Percentiles rank a stretch among this genome's conserved stretches.
Conservation (phyloP, 2,797 vertebrate species). For the Miichthys miiuy region DNA sequence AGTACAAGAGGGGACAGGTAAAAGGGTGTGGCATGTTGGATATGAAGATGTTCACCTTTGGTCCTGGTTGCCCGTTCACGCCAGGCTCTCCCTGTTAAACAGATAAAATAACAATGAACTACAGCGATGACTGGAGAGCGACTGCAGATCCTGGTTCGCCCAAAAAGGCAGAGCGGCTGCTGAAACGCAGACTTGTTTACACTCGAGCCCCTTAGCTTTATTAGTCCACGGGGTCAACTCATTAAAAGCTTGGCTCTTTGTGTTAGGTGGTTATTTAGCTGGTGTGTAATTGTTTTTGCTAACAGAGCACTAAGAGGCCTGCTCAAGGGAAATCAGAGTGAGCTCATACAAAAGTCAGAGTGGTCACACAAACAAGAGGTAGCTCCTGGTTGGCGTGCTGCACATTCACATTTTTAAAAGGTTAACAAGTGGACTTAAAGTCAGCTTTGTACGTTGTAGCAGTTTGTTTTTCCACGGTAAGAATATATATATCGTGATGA, state of each 20-base stretch:
- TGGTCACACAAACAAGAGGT: background rate
- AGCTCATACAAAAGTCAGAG: conserved; percentile 4
- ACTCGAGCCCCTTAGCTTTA: conserved; percentile 39
- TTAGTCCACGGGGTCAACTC: conserved; percentile 53
- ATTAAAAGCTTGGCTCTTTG: conserved; percentile 50
- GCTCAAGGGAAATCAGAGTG: conserved; percentile 51
- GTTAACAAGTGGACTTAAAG: background rate
- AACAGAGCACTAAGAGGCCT: conserved; percentile 38
- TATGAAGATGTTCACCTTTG: conserved; percentile 84
- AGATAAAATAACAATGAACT: conserved; percentile 29
- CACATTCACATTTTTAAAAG: background rate
- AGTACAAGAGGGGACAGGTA: rapidly evolving
- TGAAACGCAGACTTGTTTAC: conserved; percentile 47
- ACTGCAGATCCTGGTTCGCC: background rate
- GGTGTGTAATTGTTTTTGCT: conserved; percentile 61
- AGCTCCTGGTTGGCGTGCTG: background rate
- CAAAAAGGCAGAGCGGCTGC: conserved; percentile 21
- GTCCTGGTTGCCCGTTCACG: conserved; percentile 83
- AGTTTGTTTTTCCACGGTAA: background rate
- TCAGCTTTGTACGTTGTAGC: no score
- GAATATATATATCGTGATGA: background rate
- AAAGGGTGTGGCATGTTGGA: background rate
- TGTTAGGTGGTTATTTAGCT: conserved; percentile 34
- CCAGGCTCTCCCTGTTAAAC: conserved; percentile 89
- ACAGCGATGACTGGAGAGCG: background rate